Percentiles rank a stretch among this genome's conserved stretches.
phyloP scores from a whole-genome alignment of 2,888 invertebrate species.

The Noctuana brunneofusca region DNA sequence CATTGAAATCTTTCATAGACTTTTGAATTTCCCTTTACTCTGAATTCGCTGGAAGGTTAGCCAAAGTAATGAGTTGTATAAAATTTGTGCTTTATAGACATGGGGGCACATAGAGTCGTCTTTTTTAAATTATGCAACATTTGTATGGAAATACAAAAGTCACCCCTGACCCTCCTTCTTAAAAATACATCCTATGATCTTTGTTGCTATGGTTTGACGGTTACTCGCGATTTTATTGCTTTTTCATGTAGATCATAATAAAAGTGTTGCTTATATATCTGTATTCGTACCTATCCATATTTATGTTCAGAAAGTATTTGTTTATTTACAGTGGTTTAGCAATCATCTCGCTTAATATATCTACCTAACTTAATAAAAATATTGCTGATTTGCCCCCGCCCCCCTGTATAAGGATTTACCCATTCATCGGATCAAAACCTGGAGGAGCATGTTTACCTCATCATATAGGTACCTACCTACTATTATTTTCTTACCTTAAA shows the following conservation, averaged over 20 bases:
- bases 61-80: slow-evolving; percentile 54
- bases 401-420: too few relatives aligned
- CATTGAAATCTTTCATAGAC: background rate
- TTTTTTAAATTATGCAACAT: slow-evolving; percentile 80
- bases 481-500: background rate
- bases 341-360: too few relatives aligned
- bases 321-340: too few relatives aligned
- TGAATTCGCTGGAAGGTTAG: slow-evolving; percentile 25
- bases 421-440: too few relatives aligned
- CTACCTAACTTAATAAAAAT: too few relatives aligned
- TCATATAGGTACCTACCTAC: too few relatives aligned
- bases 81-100: slow-evolving; percentile 65
- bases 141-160: slow-evolving; percentile 77
- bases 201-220: slow-evolving; percentile 72
- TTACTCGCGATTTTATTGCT: slow-evolving; percentile 72
- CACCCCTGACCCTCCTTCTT: slow-evolving; percentile 63
- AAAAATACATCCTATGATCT: slow-evolving; percentile 74
- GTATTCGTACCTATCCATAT: background rate
- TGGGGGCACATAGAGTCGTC: slow-evolving; percentile 56
- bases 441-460: too few relatives aligned
- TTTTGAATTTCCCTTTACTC: slow-evolving; percentile 35
- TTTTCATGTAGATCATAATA: slow-evolving; percentile 68
- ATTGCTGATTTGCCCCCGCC: too few relatives aligned
- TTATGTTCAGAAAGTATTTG: too few relatives aligned
- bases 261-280: slow-evolving; percentile 10